These are phyloP conservation scores for Lordiphosa mommai DNA, from an alignment of 1,140 invertebrate genomes.

Conservation along the genomic window DNA sequence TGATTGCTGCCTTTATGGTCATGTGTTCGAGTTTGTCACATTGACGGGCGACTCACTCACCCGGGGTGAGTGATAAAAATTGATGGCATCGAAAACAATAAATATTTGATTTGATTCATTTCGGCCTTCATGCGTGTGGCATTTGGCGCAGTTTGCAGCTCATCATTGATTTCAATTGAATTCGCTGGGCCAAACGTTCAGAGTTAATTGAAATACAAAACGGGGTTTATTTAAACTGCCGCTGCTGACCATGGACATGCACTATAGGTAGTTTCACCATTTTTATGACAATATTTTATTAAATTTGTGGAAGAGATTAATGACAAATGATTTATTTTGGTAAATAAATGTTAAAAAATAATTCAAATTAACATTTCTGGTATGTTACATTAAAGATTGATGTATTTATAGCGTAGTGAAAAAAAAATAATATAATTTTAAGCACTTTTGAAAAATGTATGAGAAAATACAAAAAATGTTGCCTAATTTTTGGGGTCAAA, in stretches of 20 bases:
- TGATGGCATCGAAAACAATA: conserved; percentile 77
- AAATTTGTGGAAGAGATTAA: no score
- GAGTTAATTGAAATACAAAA: conserved; percentile 62
- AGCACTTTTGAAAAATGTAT: no score
- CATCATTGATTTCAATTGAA: conserved; percentile 61
- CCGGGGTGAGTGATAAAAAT: conserved; percentile 72
- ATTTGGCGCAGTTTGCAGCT: conserved; percentile 18
- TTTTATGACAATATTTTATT: no score
- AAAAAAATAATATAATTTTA: no score
- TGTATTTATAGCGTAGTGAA: no score
- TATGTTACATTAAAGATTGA: no score
- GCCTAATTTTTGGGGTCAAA: conserved; percentile 23
- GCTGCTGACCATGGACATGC: not conserved
- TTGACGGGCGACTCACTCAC: conserved; percentile 32
- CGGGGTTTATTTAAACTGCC: conserved; percentile 22
- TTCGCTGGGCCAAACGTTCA: conserved; percentile 40
- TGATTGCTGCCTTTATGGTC: conserved; percentile 19
- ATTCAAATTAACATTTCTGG: no score
- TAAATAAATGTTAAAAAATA: no score
- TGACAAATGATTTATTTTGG: no score
- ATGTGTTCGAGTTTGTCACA: conserved; percentile 37
- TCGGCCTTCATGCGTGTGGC: conserved; percentile 11
- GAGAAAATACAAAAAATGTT: conserved; percentile 16
- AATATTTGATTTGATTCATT: conserved; percentile 78
- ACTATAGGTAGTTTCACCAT: no score